Evolutionary conservation across 2,797 vertebrate genomes (phyloP).

Genomic region (Catamblyrhynchus diadema): DNA sequence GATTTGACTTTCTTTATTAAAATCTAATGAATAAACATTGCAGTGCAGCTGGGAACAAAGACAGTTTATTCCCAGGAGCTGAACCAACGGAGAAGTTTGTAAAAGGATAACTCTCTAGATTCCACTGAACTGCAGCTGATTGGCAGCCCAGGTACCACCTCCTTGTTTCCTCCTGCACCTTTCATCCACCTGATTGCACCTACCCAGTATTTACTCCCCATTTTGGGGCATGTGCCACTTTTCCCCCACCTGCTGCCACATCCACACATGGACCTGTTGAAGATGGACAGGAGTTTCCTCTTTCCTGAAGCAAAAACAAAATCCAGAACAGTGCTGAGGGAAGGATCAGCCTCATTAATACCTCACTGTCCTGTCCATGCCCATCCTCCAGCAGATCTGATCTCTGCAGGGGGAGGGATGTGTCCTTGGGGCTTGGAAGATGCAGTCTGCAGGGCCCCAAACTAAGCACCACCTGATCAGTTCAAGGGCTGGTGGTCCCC

Average conservation of each 20-base stretch:
- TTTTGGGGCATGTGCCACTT: neutral
- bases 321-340: fast-evolving
- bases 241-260: neutral
- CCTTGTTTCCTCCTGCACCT: neutral
- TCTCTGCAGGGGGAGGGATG: neutral
- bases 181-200: neutral
- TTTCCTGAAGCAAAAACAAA: neutral
- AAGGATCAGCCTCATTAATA: neutral
- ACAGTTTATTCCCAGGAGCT: neutral
- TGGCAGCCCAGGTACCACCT: neutral
- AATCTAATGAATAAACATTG: slow-evolving; percentile 7
- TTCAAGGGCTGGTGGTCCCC: neutral
- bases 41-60: neutral
- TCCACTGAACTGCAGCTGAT: neutral
- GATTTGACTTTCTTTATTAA: slow-evolving; percentile 6
- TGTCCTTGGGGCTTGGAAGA: neutral
- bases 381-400: neutral
- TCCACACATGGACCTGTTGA: neutral
- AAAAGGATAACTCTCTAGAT: neutral
- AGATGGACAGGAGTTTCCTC: neutral
- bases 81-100: neutral
- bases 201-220: neutral
- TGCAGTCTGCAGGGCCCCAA: neutral
- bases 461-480: neutral
- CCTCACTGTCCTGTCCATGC: neutral